These are phyloP conservation scores for Zaprionus lineosus DNA, from an alignment of 2,888 invertebrate genomes.

Conservation along the genomic window DNA sequence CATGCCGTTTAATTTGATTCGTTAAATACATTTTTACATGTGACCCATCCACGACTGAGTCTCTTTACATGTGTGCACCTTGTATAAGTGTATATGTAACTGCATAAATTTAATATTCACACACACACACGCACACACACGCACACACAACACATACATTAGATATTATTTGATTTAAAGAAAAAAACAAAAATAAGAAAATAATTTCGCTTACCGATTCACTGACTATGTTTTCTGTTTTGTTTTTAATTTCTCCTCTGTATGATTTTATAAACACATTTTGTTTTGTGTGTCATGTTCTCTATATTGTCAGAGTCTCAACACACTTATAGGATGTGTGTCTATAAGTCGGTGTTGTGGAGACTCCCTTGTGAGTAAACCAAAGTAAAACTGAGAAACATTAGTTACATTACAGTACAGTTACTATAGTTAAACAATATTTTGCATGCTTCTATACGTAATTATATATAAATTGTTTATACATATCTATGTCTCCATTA, in stretches of 20 bases:
- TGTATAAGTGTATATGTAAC: not conserved
- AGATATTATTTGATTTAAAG: conserved; percentile 4
- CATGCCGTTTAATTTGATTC: too few species aligned
- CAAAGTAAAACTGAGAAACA: conserved; percentile 59
- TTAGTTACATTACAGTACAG: conserved; percentile 37
- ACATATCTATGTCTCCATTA: conserved; percentile 38
- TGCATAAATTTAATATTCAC: not conserved
- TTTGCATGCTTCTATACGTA: conserved; percentile 15
- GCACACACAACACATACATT: conserved; percentile 11
- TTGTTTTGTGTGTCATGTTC: conserved; percentile 67
- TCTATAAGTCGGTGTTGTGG: conserved; percentile 81
- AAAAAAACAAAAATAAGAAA: conserved; percentile 6
- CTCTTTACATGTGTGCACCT: too few species aligned
- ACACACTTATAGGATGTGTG: conserved; percentile 76
- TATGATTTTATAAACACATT: conserved; percentile 71
- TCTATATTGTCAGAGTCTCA: conserved; percentile 76
- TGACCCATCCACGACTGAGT: too few species aligned
- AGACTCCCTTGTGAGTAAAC: conserved; percentile 81
- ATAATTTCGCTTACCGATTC: conserved; percentile 48
- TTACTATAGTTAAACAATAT: conserved; percentile 1
- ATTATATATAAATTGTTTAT: conserved; percentile 28
- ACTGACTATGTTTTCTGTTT: conserved; percentile 56
- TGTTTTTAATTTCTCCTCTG: conserved; percentile 68
- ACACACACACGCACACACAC: conserved; percentile 25
- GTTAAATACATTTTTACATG: too few species aligned